A percentile compares a stretch with the other conserved stretches of the same genome.
phyloP scores from a whole-genome alignment of 2,888 invertebrate genomes.

The Punctoribates punctum region DNA sequence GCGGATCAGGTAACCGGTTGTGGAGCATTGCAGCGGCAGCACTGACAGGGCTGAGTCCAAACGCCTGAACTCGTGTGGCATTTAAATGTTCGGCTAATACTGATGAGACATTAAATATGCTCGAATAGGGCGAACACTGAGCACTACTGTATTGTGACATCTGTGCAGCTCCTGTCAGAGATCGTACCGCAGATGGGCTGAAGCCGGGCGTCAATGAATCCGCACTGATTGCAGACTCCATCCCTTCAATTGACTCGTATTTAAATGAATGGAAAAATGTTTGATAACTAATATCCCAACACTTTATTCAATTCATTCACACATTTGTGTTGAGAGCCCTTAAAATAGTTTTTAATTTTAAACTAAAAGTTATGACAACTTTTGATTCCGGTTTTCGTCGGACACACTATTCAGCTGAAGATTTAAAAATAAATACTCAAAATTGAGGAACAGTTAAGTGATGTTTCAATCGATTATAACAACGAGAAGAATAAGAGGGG shows the following conservation, averaged over 20 bases:
- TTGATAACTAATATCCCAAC: background rate
- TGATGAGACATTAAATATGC: slow-evolving; percentile 41
- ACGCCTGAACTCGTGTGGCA: slow-evolving; percentile 23
- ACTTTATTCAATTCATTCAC: slow-evolving; percentile 33
- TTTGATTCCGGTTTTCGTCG: slow-evolving; percentile 1
- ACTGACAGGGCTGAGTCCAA: slow-evolving; percentile 29
- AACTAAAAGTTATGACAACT: slow-evolving; percentile 12
- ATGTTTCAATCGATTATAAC: background rate
- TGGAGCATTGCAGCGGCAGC: slow-evolving; percentile 29
- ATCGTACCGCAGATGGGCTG: slow-evolving; percentile 37
- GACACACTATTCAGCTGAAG: background rate
- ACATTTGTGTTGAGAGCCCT: slow-evolving; percentile 33
- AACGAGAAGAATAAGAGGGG: background rate
- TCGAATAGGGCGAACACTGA: slow-evolving; percentile 37
- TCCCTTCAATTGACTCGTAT: background rate
- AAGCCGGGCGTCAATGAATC: slow-evolving; percentile 36
- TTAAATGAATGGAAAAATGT: background rate
- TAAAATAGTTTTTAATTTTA: background rate
- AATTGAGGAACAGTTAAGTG: background rate
- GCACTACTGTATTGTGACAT: slow-evolving; percentile 32
- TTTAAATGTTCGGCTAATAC: slow-evolving; percentile 33
- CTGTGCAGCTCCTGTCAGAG: slow-evolving; percentile 38
- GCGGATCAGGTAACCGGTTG: slow-evolving; percentile 29
- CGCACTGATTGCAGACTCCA: slow-evolving; percentile 39
- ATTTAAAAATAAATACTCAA: background rate